Percentiles rank a stretch among this genome's conserved stretches.
phyloP scores from a whole-genome alignment of 2,888 invertebrate genomes.

The Acanthosepion esculentum region DNA sequence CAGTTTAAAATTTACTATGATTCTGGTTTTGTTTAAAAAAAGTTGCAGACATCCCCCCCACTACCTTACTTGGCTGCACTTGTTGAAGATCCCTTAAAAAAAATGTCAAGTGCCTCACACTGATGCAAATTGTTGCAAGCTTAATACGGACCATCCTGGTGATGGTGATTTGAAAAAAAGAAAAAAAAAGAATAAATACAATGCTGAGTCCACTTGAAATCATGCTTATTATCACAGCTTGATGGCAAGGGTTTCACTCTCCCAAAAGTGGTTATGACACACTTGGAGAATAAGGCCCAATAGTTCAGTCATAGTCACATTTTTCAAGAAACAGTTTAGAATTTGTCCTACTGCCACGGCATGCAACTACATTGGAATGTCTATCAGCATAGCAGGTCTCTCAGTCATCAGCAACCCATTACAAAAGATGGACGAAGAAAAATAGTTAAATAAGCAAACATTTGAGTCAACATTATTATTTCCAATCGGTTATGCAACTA shows the following conservation, averaged over 20 bases:
- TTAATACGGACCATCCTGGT: neutral
- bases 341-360: neutral
- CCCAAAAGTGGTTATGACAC: neutral
- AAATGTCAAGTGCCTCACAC: neutral
- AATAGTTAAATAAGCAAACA: neutral
- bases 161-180: neutral
- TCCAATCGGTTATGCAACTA: neutral
- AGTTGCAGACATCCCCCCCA: neutral
- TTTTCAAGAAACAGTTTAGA: neutral
- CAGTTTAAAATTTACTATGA: neutral
- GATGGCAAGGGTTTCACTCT: conserved; percentile 33
- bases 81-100: conserved; percentile 18
- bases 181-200: neutral
- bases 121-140: neutral
- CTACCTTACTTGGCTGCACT: neutral
- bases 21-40: neutral
- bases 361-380: conserved; percentile 33
- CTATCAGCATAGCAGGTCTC: conserved; percentile 20
- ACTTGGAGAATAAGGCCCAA: neutral
- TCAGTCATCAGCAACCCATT: neutral
- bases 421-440: neutral
- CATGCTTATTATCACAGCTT: conserved; percentile 21
- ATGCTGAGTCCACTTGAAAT: neutral
- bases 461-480: too few relatives aligned
- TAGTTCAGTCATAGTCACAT: conserved; percentile 33